These are phyloP conservation scores for Cranoglanis bouderius DNA, from an alignment of 2,113 vertebrate genomes.

Conservation along the genomic window DNA sequence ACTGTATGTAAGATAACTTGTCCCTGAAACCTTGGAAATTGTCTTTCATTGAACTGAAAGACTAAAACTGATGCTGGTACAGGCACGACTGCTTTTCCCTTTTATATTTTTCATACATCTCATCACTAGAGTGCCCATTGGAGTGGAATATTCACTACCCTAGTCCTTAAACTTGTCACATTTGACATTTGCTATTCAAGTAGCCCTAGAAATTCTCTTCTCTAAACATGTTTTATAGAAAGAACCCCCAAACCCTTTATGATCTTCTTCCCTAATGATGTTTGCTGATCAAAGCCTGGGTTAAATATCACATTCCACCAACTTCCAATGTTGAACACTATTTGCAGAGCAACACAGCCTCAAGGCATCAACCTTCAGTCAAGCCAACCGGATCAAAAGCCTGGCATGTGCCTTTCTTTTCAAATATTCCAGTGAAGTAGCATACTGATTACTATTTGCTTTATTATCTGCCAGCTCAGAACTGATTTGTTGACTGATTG, in stretches of 20 bases:
- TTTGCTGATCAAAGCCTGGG: slow-evolving; percentile 45
- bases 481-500: neutral
- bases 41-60: neutral
- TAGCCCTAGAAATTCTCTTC: neutral
- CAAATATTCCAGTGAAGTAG: slow-evolving; percentile 33
- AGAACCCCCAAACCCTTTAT: neutral
- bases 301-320: slow-evolving; percentile 37
- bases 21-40: slow-evolving; percentile 15
- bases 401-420: neutral
- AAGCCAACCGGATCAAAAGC: slow-evolving; percentile 33
- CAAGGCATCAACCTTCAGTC: slow-evolving; percentile 29
- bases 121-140: neutral
- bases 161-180: neutral
- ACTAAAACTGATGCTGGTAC: neutral
- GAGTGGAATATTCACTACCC: neutral
- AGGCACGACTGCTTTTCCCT: neutral
- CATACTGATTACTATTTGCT: slow-evolving; percentile 11
- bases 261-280: slow-evolving; percentile 1
- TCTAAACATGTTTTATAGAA: neutral
- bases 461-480: neutral
- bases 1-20: slow-evolving; percentile 33
- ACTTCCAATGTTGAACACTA: slow-evolving; percentile 25
- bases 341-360: slow-evolving; percentile 37
- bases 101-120: neutral
- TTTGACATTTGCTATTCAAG: neutral